Evolutionary conservation across 1,140 invertebrate genomes (phyloP), one percentile per base, ranked within the genome.

Genomic region (Leucophenga varia): DNA sequence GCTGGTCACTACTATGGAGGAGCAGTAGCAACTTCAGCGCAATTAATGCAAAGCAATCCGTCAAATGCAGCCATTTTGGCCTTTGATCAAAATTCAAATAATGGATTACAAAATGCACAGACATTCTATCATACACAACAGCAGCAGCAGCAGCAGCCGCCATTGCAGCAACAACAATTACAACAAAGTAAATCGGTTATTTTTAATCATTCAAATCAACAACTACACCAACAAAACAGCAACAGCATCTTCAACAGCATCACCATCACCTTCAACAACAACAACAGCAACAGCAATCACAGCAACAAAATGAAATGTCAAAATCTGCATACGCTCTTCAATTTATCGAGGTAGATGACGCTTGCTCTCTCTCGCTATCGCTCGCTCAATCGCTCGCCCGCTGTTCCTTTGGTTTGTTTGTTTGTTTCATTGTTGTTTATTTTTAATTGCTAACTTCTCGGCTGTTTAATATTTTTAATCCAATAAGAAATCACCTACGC

Each of bases 261-360:
- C n/a, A n/a, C n/a, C n/a, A n/a, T n/a, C n/a, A n/a, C n/a, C n/a
- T n/a, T n/a, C n/a, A 64, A 20, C 60, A 9, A 34, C 19, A 18
- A 19, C n/a, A 32, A 5, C 16, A 16, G 28, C 39, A 37, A 22
- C 40, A 37, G 19, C 34, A 30, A 34, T 34, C 37, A 17, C 45
- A 47, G 35, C 44, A 52, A 43, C 21, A 54, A 53, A 72, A 57
- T 55, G 64, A 69, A 61, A 72, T 72, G 69, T 67, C 69, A 47
- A 72, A 72, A 59, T 72, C 69, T 35, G 61, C 56, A 34, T 41
- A 64, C 54, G 64, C 57, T 18, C 54, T 67, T 39, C 69, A 69
- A 50, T 72, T 55, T 43, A 65, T 61, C 61, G 69, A 72, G 69
- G 69, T 72, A 72, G 69, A 72, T 64, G 52, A 42, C 35, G 22